A percentile compares a stretch with the other conserved stretches of the same genome.
Evolutionary conservation across 2,888 invertebrate species (phyloP).

Genomic region (Euplagia quadripunctaria): DNA sequence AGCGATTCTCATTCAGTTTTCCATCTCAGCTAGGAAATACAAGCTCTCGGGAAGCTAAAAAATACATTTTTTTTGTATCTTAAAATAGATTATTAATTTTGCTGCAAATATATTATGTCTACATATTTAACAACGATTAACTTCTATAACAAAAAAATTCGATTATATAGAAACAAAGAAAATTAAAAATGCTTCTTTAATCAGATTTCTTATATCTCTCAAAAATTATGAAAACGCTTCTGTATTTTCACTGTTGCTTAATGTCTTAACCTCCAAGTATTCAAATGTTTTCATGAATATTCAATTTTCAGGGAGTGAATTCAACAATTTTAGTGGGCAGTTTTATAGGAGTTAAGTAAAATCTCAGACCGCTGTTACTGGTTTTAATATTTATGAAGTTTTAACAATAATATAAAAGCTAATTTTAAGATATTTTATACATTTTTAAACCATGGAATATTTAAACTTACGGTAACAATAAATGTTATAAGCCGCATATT

Average conservation of each 20-base stretch:
- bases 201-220: not conserved
- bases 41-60: no score
- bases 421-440: no score
- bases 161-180: not conserved
- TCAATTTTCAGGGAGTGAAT: slow-evolving; percentile 8
- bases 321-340: slow-evolving; percentile 6
- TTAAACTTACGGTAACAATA: not conserved
- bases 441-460: not conserved
- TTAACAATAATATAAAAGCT: not conserved
- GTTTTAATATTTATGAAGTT: not conserved
- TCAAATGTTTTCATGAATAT: slow-evolving; percentile 17
- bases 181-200: not conserved
- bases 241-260: not conserved
- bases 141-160: no score
- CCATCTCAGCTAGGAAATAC: no score
- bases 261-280: slow-evolving; percentile 2
- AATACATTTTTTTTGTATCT: no score
- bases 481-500: not conserved
- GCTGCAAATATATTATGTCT: no score
- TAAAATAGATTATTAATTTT: no score
- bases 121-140: no score
- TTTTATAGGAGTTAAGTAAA: not conserved
- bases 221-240: slow-evolving; percentile 14
- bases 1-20: no score
- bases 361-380: not conserved